Conservation (phyloP, 2,797 vertebrate genomes). For the Artibeus lituratus region DNA sequence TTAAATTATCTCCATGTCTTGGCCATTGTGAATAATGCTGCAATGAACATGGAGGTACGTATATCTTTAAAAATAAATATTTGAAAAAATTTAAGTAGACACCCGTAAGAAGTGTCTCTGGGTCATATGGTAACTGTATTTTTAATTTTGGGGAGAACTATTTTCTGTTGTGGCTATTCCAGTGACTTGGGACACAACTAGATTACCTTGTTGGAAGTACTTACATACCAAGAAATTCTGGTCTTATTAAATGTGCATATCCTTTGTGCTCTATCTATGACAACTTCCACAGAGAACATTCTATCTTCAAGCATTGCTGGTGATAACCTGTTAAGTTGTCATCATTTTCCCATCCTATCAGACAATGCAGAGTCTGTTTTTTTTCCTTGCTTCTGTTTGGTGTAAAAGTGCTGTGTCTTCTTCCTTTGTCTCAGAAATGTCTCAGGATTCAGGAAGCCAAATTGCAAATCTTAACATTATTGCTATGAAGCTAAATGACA, state of each 20-base stretch:
- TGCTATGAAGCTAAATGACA: neutral
- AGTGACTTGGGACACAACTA: neutral
- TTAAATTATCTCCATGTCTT: no score
- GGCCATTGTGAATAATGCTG: no score
- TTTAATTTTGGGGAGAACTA: neutral
- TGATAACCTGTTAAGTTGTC: neutral
- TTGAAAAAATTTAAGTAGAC: neutral
- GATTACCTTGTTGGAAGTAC: neutral
- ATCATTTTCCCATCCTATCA: neutral
- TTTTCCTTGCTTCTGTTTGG: accelerated
- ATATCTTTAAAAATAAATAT: neutral
- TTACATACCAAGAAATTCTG: neutral
- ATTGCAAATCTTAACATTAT: neutral
- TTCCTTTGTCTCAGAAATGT: neutral
- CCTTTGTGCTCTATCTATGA: neutral
- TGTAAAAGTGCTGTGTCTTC: neutral
- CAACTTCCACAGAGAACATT: neutral
- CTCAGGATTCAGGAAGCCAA: neutral
- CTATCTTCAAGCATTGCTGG: neutral
- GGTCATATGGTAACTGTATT: neutral
- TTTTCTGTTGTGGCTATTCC: neutral
- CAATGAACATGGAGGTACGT: no score
- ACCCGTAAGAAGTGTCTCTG: neutral
- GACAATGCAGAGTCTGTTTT: neutral
- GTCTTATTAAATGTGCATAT: no score